These are phyloP conservation scores for Conops quadrifasciatus DNA, from an alignment of 2,888 invertebrate genomes.

Conservation along the genomic window DNA sequence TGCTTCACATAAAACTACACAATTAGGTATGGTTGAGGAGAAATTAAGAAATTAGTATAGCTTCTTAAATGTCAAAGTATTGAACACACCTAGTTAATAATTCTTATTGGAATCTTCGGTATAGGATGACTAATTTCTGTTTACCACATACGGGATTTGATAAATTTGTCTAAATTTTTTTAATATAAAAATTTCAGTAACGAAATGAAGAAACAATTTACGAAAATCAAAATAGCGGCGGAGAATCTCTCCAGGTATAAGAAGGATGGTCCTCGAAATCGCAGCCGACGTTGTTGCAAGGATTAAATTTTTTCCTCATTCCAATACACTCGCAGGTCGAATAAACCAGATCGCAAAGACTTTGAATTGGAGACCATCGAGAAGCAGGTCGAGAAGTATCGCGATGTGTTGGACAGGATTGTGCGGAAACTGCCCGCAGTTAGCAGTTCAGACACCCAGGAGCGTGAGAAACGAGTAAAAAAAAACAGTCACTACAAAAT, in stretches of 20 bases:
- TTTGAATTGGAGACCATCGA: constrained; percentile 62
- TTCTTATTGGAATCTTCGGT: constrained; percentile 44
- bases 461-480: constrained; percentile 79
- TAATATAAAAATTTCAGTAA: constrained; percentile 26
- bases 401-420: constrained; percentile 65
- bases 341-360: constrained; percentile 56
- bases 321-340: constrained; percentile 43
- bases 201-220: constrained; percentile 65
- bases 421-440: constrained; percentile 62
- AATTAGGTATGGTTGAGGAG: no score
- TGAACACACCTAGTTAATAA: constrained; percentile 40
- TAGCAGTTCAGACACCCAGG: constrained; percentile 63
- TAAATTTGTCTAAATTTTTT: constrained; percentile 34
- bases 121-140: constrained; percentile 51
- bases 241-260: constrained; percentile 64
- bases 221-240: constrained; percentile 65
- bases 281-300: not conserved
- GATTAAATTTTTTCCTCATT: constrained; percentile 36
- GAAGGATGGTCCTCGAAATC: not conserved
- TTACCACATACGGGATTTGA: constrained; percentile 39
- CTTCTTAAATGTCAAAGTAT: constrained; percentile 17
- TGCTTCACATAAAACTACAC: not conserved
- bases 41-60: no score
- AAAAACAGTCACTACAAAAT: constrained; percentile 88
- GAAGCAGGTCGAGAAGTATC: constrained; percentile 63